Evolutionary conservation across 2,113 vertebrate species (phyloP), one percentile per base, ranked within the genome.

Genomic region (Crotalus helleri): DNA sequence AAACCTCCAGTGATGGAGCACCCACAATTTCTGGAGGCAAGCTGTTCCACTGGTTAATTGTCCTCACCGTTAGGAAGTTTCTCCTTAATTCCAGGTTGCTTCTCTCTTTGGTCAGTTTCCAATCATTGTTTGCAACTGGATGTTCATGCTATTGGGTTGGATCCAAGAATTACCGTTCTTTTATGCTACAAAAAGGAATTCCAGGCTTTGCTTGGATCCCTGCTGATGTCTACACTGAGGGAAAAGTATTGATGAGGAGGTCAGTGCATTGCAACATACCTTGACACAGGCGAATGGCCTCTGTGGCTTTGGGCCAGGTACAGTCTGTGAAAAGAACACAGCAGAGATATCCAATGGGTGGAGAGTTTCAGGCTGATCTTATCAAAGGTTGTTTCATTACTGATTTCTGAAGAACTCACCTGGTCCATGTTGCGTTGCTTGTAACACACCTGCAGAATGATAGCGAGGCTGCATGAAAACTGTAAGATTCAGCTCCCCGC

Each of bases 291-390:
- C 92, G 96, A 57, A 98, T 57, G 2, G 93, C 93, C 92, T 93
- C 92, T 93, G 46, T 95, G 91, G 97, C 96, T 10, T 90, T 23
- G 0, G 95, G 97, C 95, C 96, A 97, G 0, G 94, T 96, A 94
- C 98, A 98, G 89, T 97, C 98, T 98, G 97, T 0, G 13, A 92
- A 96, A 95, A 94, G 92, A 97, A 57, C 94, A 93, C 0, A 91
- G 46, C 93, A 90, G 74, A 53, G 89, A 44, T 7, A 81, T 81
- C 33, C 96, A 81, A 94, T 95, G 13, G 92, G 29, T 11, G 19
- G 3, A 33, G 21, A n/a, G 49, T 9, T 21, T 19, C 24, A 51
- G 24, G 5, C 2, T 46, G 87, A 21, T 21, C 46, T 2, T 23
- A 44, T 33, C 51, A 24, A 17, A 33, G 10, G 2, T 74, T 86